Conservation (phyloP, 2,888 invertebrate species). For the Gryllus longicercus region DNA sequence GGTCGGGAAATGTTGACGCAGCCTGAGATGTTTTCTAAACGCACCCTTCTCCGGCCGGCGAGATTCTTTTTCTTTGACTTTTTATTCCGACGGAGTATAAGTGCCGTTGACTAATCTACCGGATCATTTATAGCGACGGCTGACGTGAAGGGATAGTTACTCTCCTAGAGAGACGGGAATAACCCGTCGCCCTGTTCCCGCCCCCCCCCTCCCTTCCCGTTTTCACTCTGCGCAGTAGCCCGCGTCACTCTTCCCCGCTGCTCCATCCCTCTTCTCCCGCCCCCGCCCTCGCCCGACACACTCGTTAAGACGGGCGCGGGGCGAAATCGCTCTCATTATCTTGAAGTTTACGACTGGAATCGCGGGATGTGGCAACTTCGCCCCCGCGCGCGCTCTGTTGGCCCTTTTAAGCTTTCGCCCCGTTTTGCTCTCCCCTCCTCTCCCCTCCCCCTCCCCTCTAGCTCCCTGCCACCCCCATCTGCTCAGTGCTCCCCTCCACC, state of each 20-base stretch:
- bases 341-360: neutral
- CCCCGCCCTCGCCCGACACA: neutral
- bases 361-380: slow-evolving; percentile 17
- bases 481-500: neutral
- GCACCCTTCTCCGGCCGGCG: neutral
- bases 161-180: neutral
- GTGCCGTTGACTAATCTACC: slow-evolving; percentile 17
- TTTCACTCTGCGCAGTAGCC: neutral
- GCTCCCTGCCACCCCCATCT: neutral
- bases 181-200: neutral
- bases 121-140: neutral
- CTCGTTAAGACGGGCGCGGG: neutral
- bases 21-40: slow-evolving; percentile 17
- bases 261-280: neutral
- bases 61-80: neutral
- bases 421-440: neutral
- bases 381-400: neutral
- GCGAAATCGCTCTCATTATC: slow-evolving; percentile 17
- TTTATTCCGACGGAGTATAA: neutral
- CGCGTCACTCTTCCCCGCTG: neutral
- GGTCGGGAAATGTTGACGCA: slow-evolving; percentile 17
- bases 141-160: neutral
- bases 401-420: neutral
- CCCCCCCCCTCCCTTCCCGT: neutral
- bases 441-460: too few species aligned